Percentiles rank a stretch among this genome's conserved stretches.
Evolutionary conservation across 2,797 vertebrate genomes (phyloP).

Genomic region (Xerus rutilus): DNA sequence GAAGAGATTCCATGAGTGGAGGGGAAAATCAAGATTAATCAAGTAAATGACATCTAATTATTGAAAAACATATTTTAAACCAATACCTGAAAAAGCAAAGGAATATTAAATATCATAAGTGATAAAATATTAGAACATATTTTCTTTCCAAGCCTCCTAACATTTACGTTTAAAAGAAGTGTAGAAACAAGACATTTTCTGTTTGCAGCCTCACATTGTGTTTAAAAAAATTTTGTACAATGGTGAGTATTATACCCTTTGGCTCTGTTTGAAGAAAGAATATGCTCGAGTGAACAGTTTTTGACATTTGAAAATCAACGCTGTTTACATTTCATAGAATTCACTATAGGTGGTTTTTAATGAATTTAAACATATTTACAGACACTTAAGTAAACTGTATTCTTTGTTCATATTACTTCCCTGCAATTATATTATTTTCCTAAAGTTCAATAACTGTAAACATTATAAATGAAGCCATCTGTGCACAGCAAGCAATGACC

Average conservation of each 20-base stretch:
- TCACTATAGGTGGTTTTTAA: slow-evolving; percentile 12
- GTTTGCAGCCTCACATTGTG: background rate
- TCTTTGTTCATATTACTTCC: slow-evolving; percentile 21
- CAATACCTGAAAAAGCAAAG: background rate
- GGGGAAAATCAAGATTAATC: background rate
- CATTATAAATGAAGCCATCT: slow-evolving; percentile 62
- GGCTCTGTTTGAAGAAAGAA: background rate
- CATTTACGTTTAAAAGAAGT: slow-evolving; percentile 37
- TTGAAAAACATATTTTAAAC: background rate
- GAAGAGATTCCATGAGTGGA: background rate
- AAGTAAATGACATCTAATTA: background rate
- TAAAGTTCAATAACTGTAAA: slow-evolving; percentile 60
- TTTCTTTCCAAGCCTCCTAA: slow-evolving; percentile 19
- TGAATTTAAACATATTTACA: slow-evolving; percentile 60
- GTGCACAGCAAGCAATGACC: background rate
- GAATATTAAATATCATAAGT: background rate
- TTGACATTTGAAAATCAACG: slow-evolving; percentile 71
- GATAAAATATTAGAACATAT: slow-evolving; percentile 7
- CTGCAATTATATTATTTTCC: slow-evolving; percentile 56
- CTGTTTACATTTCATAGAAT: slow-evolving; percentile 67
- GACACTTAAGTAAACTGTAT: slow-evolving; percentile 30
- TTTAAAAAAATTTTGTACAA: slow-evolving; percentile 20
- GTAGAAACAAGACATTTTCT: slow-evolving; percentile 36
- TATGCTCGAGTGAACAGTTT: slow-evolving; percentile 2
- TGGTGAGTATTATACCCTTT: background rate